Evolutionary conservation across 2,888 invertebrate genomes (phyloP), one percentile per base, ranked within the genome.

Genomic region (Idaea biselata): DNA sequence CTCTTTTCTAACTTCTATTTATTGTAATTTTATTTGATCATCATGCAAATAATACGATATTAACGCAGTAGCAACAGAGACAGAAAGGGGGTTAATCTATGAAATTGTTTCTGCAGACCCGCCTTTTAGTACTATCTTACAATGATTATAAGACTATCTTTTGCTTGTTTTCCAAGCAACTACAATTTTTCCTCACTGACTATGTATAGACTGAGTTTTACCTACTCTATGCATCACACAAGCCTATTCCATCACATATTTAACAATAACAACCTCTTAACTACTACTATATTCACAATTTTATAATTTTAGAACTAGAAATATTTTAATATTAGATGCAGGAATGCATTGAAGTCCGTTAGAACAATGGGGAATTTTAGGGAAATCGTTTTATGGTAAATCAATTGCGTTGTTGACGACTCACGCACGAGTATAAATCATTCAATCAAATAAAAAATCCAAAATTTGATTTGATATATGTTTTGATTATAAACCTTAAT

Each of bases 241-340:
- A 68, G 65, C 69, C 70, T 84, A 91, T 91, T 90, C 70, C 85
- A 91, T 91, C 91, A 89, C 91, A 89, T 65, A 61, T 62, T 60
- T 69, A 60, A 66, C 58, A 68, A 58, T 58, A 65, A 64, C 67
- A 69, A 69, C 68, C 68, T 65, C 66, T 74, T 72, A 18, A 56
- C 25, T 25, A 56, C 73, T 78, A 65, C 69, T 62, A 68, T 71
- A 74, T 74, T 74, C 68, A 80, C 77, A 78, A 79, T 79, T 73
- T 69, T 70, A 71, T 76, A 74, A 73, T 75, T 70, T 73, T 77
- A 71, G 65, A 70, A 68, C 64, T 76, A 70, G 72, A 71, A 25
- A 75, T 77, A 75, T 72, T 69, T 73, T 44, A 14, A 44, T 44
- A 8, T 73, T 79, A 81, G 80, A 80, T 80, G 80, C 83, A 79